Base-by-base conservation (phyloP, 2,113 vertebrate genomes). In the Pelvicachromis taeniatus region DNA sequence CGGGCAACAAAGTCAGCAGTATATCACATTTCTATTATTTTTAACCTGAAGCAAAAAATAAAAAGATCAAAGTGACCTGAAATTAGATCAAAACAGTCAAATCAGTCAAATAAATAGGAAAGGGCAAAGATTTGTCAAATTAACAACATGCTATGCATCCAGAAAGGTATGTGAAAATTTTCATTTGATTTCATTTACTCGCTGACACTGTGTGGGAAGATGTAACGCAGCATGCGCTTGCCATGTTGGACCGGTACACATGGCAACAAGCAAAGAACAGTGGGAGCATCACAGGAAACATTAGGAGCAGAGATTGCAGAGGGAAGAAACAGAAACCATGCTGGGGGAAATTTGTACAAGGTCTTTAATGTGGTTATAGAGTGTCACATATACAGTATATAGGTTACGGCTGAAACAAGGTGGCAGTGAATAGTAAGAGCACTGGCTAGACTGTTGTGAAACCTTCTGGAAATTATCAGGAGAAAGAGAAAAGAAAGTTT, bases 171-270 rank as follows among this genome's bases (percentile, higher is more conserved):
- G 23, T 42, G 29, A 82, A 9, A 23, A 53, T 29, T 80, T 59
- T 5, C 5, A 8, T 65, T 78, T 73, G 17, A 63, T 78, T 78
- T 78, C 17, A 52, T 61, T 59, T 31, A 80, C 73, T 84, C 23
- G 3, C 82, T 80, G 84, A 89, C 75, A 85, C 56, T 75, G 82
- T 33, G 85, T 91, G 91, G 88, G 87, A 89, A 48, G 88, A 84
- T 85, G 65, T 59, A 82, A 78, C 75, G 59, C 84, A 81, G 87
- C 75, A 73, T 82, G 73, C 2, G 35, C 54, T 80, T 63, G 80
- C 38, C 78, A 81, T 53, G 68, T 85, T 89, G 86, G 80, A 86
- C 38, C 4, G 1, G 53, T 81, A 80, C 48, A 70, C 90, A 81
- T 93, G 92, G 85, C 79, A 90, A 59, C 75, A 63, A 56, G 84